phyloP scores from a whole-genome alignment of 2,113 vertebrate species.

The Lucifuga dentata region DNA sequence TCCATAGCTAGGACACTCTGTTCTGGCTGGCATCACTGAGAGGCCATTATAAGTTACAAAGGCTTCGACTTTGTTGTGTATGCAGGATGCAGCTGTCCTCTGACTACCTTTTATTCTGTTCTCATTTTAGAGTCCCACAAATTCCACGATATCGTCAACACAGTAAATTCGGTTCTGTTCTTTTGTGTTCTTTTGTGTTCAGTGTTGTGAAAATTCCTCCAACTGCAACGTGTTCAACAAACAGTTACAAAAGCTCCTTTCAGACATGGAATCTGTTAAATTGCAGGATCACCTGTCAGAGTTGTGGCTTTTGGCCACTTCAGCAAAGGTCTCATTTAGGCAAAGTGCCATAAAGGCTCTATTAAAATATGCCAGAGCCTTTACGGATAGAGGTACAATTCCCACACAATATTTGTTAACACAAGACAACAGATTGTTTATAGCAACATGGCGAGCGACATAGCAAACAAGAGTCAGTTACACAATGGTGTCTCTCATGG shows the following conservation, averaged over 20 bases:
- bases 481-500: too few species aligned
- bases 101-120: constrained; percentile 50
- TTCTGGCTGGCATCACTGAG: constrained; percentile 56
- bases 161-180: constrained; percentile 25
- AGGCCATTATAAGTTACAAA: constrained; percentile 62
- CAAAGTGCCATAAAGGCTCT: too few species aligned
- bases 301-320: too few species aligned
- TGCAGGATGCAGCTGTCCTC: constrained; percentile 52
- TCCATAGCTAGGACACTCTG: constrained; percentile 46
- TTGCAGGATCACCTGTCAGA: too few species aligned
- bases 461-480: too few species aligned
- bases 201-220: constrained; percentile 26
- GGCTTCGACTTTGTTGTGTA: constrained; percentile 43
- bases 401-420: too few species aligned
- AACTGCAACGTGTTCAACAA: constrained; percentile 40
- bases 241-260: background rate
- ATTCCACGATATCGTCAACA: constrained; percentile 18
- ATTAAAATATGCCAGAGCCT: too few species aligned
- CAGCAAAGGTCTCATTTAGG: too few species aligned
- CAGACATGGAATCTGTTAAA: too few species aligned
- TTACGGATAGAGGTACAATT: too few species aligned
- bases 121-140: constrained; percentile 24
- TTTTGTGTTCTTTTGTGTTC: constrained; percentile 3
- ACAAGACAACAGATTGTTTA: too few species aligned
- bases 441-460: too few species aligned